These are phyloP conservation scores for Rhizomys pruinosus DNA, from an alignment of 2,113 vertebrate species.

Conservation along the genomic window DNA sequence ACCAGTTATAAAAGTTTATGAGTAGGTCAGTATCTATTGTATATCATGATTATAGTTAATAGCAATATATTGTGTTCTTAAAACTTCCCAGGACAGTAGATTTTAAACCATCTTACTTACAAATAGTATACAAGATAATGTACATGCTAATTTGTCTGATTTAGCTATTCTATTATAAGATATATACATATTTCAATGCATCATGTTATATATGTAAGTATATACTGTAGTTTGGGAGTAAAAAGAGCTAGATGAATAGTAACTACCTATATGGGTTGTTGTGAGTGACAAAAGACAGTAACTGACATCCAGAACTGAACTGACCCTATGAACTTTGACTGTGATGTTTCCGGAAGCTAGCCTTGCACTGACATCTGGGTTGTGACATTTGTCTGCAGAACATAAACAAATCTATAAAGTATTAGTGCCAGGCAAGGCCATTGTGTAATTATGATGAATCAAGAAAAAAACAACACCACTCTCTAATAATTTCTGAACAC, in stretches of 20 bases:
- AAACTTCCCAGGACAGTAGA: neutral
- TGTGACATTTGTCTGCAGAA: neutral
- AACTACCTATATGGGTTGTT: neutral
- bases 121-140: neutral
- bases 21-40: neutral
- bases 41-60: neutral
- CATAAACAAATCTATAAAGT: neutral
- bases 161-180: neutral
- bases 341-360: neutral
- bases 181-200: neutral
- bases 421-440: neutral
- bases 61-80: neutral
- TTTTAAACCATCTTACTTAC: neutral
- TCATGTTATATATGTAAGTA: neutral
- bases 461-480: neutral
- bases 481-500: neutral
- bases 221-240: neutral
- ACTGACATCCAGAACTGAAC: neutral
- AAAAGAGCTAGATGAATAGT: neutral
- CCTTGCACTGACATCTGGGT: neutral
- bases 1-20: neutral
- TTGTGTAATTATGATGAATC: neutral
- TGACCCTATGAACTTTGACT: neutral
- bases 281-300: neutral
- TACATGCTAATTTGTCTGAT: neutral